Base-by-base conservation (phyloP, 1,140 invertebrate species). In the Drosophila pseudoobscura region DNA sequence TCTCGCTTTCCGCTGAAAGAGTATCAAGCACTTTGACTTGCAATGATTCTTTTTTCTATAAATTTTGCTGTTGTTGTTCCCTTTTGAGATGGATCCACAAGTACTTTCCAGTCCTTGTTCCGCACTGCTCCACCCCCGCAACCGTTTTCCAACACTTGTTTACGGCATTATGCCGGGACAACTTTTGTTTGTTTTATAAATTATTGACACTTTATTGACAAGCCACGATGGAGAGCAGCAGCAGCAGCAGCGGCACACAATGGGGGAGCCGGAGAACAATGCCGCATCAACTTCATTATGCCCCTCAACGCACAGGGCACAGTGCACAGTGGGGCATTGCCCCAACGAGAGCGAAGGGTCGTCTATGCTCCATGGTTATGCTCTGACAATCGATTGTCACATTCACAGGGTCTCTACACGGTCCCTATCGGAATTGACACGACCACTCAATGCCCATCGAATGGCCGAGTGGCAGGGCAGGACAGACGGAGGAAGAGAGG, bases 181-280 rank as follows among this genome's bases (percentile, higher is more conserved):
- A 80, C 69, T 87, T 87, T 65, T 88, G 83, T 88, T 88, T 88
- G 83, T 75, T 88, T 79, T 88, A 88, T 88, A 88, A 88, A 88
- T 88, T 88, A 88, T 88, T 88, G 83, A 88, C 83, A 88, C 83
- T 88, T 88, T 88, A 88, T 88, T 88, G 83, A 88, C 83, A 88
- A 52, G 49, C 63, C 46, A 75, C 65, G 72, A 56, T 53, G 44
- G 47, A 61, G 26, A 35, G 24, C 26, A 20, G 26, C 39, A 8
- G 35, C 17, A 20, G 17, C 17, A 17, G 17, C 17, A 17, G 17
- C 17, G 0, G 24, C 63, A 24, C 46, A 68, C 71, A 75, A 75
- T 64, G 60, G 43, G 35, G 35, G 35, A 39, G 35, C 50, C 20
- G 43, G 45, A 65, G 72, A 74, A 77, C 71, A 74, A 74, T 70